phyloP scores from a whole-genome alignment of 23 tunicate species.

The Styela clava region DNA sequence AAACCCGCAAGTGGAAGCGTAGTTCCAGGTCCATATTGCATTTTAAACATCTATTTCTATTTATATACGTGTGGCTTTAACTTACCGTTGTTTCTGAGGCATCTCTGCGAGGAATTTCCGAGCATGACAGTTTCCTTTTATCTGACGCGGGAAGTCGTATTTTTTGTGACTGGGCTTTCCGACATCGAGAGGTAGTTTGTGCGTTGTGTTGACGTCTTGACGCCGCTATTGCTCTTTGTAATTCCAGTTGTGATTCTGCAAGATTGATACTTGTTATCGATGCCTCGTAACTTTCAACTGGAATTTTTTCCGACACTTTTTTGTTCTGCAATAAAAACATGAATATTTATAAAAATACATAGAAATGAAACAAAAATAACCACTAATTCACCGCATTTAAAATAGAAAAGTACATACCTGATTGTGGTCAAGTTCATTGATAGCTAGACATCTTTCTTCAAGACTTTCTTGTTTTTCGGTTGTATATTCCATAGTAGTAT shows the following conservation, averaged over 20 bases:
- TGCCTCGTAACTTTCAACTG: background rate
- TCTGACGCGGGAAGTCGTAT: background rate
- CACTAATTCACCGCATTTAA: too few species aligned
- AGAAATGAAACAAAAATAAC: background rate
- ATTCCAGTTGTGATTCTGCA: background rate
- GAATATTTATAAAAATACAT: background rate
- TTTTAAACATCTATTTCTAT: too few species aligned
- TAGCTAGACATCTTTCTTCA: background rate
- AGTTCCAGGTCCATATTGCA: too few species aligned
- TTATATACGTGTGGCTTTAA: too few species aligned
- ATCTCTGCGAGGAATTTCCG: background rate
- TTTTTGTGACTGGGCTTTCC: background rate
- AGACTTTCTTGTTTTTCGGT: background rate
- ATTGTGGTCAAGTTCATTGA: background rate
- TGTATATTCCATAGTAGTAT: conserved; percentile 10
- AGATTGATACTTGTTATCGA: background rate
- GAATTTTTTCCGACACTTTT: background rate
- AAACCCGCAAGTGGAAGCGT: too few species aligned
- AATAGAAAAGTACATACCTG: too few species aligned
- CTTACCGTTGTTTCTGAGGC: background rate
- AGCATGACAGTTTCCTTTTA: background rate
- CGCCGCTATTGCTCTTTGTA: conserved; percentile 2
- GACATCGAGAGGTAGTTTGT: background rate
- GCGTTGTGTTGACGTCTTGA: background rate
- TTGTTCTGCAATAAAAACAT: background rate